Conservation (phyloP, 2,888 invertebrate genomes). For the Micoletzkya japonica region DNA sequence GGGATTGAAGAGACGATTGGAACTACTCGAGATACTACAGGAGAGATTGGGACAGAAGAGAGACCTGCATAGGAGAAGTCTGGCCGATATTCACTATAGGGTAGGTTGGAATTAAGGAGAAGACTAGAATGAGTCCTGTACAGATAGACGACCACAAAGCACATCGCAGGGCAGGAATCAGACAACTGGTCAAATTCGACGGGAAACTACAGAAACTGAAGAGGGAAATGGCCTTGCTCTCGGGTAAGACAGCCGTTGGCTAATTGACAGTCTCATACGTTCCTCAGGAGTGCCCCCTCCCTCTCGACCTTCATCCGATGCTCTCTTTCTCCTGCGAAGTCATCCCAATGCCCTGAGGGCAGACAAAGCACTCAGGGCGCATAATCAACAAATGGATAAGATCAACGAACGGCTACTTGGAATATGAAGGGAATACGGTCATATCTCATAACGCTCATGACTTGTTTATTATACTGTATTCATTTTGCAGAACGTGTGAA, state of each 20-base stretch:
- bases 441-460: too few relatives aligned
- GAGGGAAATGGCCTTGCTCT: conserved; percentile 9
- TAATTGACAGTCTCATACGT: background rate
- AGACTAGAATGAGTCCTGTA: background rate
- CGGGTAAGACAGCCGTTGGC: background rate
- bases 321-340: background rate
- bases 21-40: conserved; percentile 5
- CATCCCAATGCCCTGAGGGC: conserved; percentile 3
- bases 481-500: too few relatives aligned
- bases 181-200: background rate
- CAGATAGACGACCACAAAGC: background rate
- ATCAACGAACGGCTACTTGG: conserved; percentile 2
- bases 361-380: background rate
- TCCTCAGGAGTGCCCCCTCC: conserved; percentile 9
- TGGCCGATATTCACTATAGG: conserved; percentile 5
- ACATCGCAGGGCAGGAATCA: background rate
- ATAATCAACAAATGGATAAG: conserved; percentile 10
- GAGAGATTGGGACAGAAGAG: conserved; percentile 2
- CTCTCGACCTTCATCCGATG: background rate
- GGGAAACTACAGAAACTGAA: background rate
- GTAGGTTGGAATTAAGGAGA: background rate
- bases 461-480: too few relatives aligned
- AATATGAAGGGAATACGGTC: too few relatives aligned
- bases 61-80: conserved; percentile 3
- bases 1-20: conserved; percentile 13